A percentile compares a stretch with the other conserved stretches of the same genome.
Evolutionary conservation across 2,113 vertebrate species (phyloP).

Genomic region (Oophaga pumilio): DNA sequence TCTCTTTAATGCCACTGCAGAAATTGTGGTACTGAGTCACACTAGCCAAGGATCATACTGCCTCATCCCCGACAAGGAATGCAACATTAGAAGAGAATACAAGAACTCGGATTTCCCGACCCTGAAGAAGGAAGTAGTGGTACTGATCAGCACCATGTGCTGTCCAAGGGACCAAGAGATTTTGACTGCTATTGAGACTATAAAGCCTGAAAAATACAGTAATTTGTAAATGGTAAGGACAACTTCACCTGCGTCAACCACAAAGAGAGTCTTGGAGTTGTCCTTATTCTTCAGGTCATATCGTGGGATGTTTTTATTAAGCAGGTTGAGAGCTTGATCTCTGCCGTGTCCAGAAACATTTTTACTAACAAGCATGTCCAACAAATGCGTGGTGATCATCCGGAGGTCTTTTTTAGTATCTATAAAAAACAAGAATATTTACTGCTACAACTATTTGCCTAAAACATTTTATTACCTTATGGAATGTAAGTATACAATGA

Average conservation of each 20-base stretch:
- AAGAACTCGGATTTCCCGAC: too few species aligned
- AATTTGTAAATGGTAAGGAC: neutral
- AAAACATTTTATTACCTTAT: neutral
- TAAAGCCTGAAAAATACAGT: neutral
- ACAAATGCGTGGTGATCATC: constrained; percentile 80
- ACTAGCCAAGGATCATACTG: too few species aligned
- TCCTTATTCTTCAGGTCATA: constrained; percentile 77
- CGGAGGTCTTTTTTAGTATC: constrained; percentile 87
- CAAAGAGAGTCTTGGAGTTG: constrained; percentile 83
- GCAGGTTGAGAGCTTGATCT: constrained; percentile 91
- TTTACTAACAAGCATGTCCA: constrained; percentile 88
- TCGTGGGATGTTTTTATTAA: constrained; percentile 90
- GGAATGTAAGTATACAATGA: too few species aligned
- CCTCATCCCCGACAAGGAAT: too few species aligned
- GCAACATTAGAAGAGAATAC: too few species aligned
- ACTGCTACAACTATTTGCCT: neutral
- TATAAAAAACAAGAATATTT: constrained; percentile 60
- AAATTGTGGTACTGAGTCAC: too few species aligned
- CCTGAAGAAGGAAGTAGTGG: too few species aligned
- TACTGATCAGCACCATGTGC: too few species aligned
- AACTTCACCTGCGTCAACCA: constrained; percentile 86
- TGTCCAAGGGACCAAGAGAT: too few species aligned
- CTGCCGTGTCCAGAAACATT: constrained; percentile 91
- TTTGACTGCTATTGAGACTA: too few species aligned
- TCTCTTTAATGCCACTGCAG: too few species aligned